Evolutionary conservation across 2,888 invertebrate genomes (phyloP), one percentile per base, ranked within the genome.

Genomic region (Lasioglossum morio): DNA sequence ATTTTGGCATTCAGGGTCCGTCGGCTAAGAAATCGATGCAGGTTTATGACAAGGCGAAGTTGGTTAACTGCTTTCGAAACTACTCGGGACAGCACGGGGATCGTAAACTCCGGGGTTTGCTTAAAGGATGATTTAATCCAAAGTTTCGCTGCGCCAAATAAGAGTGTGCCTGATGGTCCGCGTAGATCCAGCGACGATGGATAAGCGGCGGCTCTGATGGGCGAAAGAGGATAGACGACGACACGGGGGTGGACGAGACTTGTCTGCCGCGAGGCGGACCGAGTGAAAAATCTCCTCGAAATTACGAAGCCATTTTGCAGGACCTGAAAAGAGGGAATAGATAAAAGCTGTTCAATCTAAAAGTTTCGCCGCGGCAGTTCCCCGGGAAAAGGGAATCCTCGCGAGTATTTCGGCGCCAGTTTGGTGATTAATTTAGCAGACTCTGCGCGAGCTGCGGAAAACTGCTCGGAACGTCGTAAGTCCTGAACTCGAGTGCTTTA

Each of bases 61-160:
- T 85, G 70, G 53, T 70, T 73, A 86, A 88, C 85, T 81, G 73
- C 72, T 81, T 73, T 37, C 46, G 82, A 77, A 87, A 87, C 84
- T 89, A 79, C 79, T 75, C 84, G 84, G 73, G 84, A 88, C 90
- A 82, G 66, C 48, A 10, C 8, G 12, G 23, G 74, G 77, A 74
- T 84, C 87, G 80, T 86, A 89, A 92, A 91, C 86, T 87, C 83
- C 53, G 84, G 74, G 79, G 81, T 40, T 43, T 83, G 85, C 85
- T 91, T 89, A 85, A 88, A 89, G 89, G 86, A 87, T 89, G 89
- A 90, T 90, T 92, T 89, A 89, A 92, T 90, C 86, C 86, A 72
- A 87, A 88, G 88, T 89, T 90, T 81, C 46, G 77, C 37, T 30
- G 30, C 60, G 43, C 48, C 77, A 72, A 89, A 88, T 87, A 81